phyloP scores from a whole-genome alignment of 1,140 invertebrate species.

The Belonocnema kinseyi region DNA sequence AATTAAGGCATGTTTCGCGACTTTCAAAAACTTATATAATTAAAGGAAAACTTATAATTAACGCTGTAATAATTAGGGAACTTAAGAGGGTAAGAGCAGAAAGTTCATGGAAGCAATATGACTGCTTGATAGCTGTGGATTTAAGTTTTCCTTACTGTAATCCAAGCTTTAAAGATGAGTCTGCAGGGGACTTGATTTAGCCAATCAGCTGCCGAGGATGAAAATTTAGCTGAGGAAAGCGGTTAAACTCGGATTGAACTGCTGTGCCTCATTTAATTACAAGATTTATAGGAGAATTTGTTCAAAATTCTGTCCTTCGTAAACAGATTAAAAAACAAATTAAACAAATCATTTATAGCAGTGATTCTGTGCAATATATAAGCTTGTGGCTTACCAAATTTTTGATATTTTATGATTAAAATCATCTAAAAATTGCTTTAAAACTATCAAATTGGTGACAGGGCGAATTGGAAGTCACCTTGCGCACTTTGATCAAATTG shows the following conservation, averaged over 20 bases:
- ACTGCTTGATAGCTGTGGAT: constrained; percentile 15
- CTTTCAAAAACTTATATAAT: too few species aligned
- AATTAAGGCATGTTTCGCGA: too few species aligned
- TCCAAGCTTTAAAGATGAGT: constrained; percentile 29
- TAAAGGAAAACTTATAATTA: background rate
- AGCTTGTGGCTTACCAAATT: too few species aligned
- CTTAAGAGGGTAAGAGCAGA: background rate
- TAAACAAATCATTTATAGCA: too few species aligned
- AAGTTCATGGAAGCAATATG: constrained; percentile 26
- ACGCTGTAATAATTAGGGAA: constrained; percentile 24
- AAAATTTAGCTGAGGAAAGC: constrained; percentile 2
- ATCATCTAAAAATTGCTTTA: too few species aligned
- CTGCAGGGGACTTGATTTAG: constrained; percentile 7
- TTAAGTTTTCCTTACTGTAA: constrained; percentile 19
- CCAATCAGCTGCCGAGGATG: constrained; percentile 20
- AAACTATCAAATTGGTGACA: too few species aligned
- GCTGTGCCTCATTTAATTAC: background rate
- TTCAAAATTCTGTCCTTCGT: background rate
- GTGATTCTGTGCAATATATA: too few species aligned
- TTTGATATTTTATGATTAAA: too few species aligned
- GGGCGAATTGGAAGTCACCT: too few species aligned
- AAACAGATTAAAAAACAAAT: too few species aligned
- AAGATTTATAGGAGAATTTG: background rate
- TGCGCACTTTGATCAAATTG: too few species aligned
- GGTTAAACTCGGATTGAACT: constrained; percentile 5